A percentile compares a stretch with the other conserved stretches of the same genome.
phyloP scores from a whole-genome alignment of 2,888 invertebrate species.

The Acholoe squamosa region DNA sequence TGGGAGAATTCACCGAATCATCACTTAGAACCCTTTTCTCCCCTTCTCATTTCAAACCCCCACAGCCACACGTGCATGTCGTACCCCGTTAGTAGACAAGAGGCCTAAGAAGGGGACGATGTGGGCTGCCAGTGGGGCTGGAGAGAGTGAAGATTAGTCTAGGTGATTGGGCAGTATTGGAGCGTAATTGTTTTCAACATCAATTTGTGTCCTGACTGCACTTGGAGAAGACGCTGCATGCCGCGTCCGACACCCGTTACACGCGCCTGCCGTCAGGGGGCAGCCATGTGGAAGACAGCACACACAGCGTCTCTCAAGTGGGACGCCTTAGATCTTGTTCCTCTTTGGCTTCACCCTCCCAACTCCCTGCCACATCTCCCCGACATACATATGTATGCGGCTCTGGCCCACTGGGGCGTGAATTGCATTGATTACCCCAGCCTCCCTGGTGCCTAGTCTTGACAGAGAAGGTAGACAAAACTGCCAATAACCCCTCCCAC shows the following conservation, averaged over 20 bases:
- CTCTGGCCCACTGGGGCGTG: not conserved
- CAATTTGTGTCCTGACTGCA: conserved; percentile 26
- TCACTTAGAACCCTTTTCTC: not conserved
- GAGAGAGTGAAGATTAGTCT: conserved; percentile 34
- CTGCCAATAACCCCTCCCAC: not conserved
- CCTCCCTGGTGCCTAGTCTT: not conserved
- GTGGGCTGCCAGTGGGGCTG: not conserved
- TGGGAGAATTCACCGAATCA: conserved; percentile 3
- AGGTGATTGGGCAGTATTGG: conserved; percentile 39
- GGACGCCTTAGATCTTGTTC: not conserved
- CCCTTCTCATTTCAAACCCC: too few species aligned
- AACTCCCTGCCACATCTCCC: not conserved
- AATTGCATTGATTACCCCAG: conserved; percentile 39
- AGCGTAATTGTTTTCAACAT: conserved; percentile 55
- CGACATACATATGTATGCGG: conserved; percentile 28
- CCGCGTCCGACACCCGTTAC: not conserved
- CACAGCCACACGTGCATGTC: too few species aligned
- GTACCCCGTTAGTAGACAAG: too few species aligned
- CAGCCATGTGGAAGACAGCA: not conserved
- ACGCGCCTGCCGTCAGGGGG: not conserved
- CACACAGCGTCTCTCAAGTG: not conserved
- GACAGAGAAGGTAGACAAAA: not conserved
- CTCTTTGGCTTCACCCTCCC: not conserved
- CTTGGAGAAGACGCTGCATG: not conserved
- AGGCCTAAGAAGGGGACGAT: not conserved